Conservation (phyloP, 1,140 invertebrate species). For the Eriosoma lanigerum region DNA sequence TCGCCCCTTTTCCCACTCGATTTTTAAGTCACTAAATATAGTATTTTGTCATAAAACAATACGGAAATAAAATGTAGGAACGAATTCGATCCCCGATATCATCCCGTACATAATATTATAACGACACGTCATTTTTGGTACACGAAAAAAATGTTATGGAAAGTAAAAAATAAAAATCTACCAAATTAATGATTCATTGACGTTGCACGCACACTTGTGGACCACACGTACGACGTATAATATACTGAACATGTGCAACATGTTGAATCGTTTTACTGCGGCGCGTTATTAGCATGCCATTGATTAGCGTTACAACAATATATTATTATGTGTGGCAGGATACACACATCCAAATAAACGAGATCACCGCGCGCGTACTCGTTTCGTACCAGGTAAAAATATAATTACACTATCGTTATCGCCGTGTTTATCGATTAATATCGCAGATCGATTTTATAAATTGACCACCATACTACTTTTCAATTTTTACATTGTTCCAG, state of each 20-base stretch:
- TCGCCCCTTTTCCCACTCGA: too few species aligned
- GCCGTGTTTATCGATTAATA: not conserved
- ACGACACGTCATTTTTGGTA: constrained; percentile 3
- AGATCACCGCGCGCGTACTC: not conserved
- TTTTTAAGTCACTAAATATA: too few species aligned
- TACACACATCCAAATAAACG: constrained; percentile 7
- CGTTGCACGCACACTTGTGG: not conserved
- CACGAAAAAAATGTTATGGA: constrained; percentile 28
- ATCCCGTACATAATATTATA: not conserved
- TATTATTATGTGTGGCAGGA: not conserved
- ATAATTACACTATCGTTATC: constrained; percentile 24
- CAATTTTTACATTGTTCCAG: too few species aligned
- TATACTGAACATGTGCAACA: not conserved
- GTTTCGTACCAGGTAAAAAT: not conserved
- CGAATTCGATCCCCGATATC: too few species aligned
- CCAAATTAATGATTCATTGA: constrained; percentile 40
- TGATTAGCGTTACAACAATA: not conserved
- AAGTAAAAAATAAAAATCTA: constrained; percentile 25
- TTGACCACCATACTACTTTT: too few species aligned
- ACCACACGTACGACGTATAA: constrained; percentile 3
- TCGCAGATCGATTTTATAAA: too few species aligned
- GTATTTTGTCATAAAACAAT: too few species aligned
- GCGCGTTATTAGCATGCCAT: constrained; percentile 24
- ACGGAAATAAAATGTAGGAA: too few species aligned
- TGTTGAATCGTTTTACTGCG: constrained; percentile 8